Base-by-base conservation (phyloP, 2,113 vertebrate species). In the Callipepla californica region DNA sequence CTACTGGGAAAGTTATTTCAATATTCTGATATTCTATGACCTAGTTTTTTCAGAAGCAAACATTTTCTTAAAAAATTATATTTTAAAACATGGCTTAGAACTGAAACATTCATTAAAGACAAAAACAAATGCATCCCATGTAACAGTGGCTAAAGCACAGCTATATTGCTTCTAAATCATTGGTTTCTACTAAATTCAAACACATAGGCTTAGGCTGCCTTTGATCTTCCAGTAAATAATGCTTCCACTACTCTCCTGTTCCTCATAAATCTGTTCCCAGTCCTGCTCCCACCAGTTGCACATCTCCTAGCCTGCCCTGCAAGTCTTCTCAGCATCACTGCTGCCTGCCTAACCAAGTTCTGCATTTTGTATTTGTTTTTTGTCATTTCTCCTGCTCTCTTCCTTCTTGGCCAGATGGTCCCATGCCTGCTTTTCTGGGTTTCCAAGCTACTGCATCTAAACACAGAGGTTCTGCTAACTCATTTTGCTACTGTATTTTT, bases 311-410 rank as follows among this genome's bases (percentile, higher is more conserved):
- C 6, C 15, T 30, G 13, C 7, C 6, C 20, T 16, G 3, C 22
- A 57, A 74, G 20, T 5, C 4, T 44, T 74, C 50, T 28, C 23
- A 48, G n/a, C 21, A 25, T 42, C 9, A 38, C 17, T 25, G 6
- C 6, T 61, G 16, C 15, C 48, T 2, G 1, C 1, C 4, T 5
- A 21, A 25, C n/a, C 11, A 66, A 3, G 63, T 45, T 11, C 36
- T 42, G 23, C 18, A 62, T 34, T 80, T 77, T 28, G 40, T 4
- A 13, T 59, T 70, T 83, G 3, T 0, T 1, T 30, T 36, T 34
- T 62, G 16, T 28, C 70, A 19, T 32, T 77, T 62, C 15, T 62
- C 5, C 58, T 63, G 11, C 7, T 15, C 32, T 15, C 22, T 7
- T 48, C 45, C 34, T 20, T 16, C 17, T 50, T 14, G 17, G 17